Percentiles rank a stretch among this genome's conserved stretches.
phyloP scores from a whole-genome alignment of 2,797 vertebrate species.

The Gallirallus australis region DNA sequence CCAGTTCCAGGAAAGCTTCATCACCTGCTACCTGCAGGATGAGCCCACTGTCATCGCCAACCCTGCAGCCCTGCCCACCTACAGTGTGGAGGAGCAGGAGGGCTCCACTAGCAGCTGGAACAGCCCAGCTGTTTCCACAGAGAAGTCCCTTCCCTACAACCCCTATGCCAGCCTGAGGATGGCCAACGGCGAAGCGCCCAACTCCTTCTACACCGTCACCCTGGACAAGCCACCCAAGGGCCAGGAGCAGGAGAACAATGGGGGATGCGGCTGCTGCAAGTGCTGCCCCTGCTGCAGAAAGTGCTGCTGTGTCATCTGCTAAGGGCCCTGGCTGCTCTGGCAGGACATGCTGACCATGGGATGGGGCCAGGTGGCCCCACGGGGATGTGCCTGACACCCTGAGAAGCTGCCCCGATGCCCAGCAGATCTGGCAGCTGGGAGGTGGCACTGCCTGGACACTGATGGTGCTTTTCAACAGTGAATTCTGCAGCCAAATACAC shows the following conservation, averaged over 20 bases:
- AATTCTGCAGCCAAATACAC: not conserved
- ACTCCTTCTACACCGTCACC: constrained; percentile 61
- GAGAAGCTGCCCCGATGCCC: fast-evolving
- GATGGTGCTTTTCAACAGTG: fast-evolving
- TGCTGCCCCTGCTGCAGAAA: constrained; percentile 66
- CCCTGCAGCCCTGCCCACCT: constrained; percentile 36
- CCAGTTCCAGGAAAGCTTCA: constrained; percentile 80
- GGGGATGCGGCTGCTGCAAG: constrained; percentile 67
- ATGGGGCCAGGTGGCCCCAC: fast-evolving
- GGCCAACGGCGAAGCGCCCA: not conserved
- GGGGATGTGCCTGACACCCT: fast-evolving
- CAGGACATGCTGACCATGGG: not conserved
- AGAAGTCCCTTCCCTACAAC: constrained; percentile 63
- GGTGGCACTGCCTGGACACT: not conserved
- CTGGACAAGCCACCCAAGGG: constrained; percentile 58
- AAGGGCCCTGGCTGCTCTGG: not conserved
- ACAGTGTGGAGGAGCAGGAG: not conserved
- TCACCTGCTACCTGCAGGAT: constrained; percentile 62
- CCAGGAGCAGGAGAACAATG: constrained; percentile 44
- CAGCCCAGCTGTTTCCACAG: not conserved
- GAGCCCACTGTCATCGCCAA: constrained; percentile 80
- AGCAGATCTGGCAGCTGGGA: not conserved
- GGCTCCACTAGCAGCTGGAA: not conserved
- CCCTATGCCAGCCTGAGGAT: constrained; percentile 71
- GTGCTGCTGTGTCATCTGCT: constrained; percentile 73